Percentiles rank a stretch among this genome's conserved stretches.
Evolutionary conservation across 2,797 vertebrate species (phyloP).

Genomic region (Garrulus glandarius): DNA sequence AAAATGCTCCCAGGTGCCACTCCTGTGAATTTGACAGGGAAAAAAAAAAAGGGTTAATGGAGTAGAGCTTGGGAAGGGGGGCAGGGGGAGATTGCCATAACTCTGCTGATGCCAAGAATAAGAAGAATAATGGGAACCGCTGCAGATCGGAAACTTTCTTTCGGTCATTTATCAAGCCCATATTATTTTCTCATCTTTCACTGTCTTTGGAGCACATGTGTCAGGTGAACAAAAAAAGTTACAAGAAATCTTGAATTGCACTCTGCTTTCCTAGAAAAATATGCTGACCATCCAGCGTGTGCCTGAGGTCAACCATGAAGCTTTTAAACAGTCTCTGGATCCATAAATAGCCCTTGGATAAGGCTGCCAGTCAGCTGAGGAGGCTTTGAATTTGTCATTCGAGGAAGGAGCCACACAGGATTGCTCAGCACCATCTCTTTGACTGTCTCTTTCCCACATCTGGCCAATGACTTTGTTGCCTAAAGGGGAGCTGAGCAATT

Average conservation of each 20-base stretch:
- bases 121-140: constrained; percentile 45
- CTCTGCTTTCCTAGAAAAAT: background rate
- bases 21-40: constrained; percentile 43
- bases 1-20: constrained; percentile 44
- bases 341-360: constrained; percentile 4
- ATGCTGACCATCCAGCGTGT: background rate
- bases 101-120: constrained; percentile 50
- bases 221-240: constrained; percentile 52
- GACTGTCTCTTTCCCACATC: background rate
- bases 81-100: background rate
- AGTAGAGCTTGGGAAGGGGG: background rate
- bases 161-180: constrained; percentile 46
- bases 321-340: background rate
- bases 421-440: constrained; percentile 1
- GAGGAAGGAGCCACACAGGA: background rate
- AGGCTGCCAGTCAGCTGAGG: constrained; percentile 8
- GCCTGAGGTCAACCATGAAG: background rate
- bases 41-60: background rate
- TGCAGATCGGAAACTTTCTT: constrained; percentile 52
- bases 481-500: background rate
- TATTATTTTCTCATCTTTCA: constrained; percentile 66
- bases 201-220: constrained; percentile 13
- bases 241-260: constrained; percentile 8
- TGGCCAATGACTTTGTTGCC: constrained; percentile 19
- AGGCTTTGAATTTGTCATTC: constrained; percentile 6